Conservation (phyloP, 37 sponge, comb jelly and placozoan genomes). For the Oopsacas minuta region DNA sequence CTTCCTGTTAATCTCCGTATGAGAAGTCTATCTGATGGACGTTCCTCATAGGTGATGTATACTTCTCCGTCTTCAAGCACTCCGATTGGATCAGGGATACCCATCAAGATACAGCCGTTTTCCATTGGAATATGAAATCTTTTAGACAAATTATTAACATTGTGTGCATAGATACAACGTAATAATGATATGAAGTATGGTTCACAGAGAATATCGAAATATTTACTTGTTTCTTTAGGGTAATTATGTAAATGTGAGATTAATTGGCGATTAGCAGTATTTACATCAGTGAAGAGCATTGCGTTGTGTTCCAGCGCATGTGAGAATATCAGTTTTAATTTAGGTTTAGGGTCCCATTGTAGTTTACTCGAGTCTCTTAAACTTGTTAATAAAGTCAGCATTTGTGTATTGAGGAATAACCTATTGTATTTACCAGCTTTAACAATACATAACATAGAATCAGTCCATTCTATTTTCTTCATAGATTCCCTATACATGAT, state of each 20-base stretch:
- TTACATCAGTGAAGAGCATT: neutral
- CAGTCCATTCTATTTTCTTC: conserved; percentile 10
- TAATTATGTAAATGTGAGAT: neutral
- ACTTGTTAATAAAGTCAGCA: neutral
- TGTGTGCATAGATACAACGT: neutral
- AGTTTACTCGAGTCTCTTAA: neutral
- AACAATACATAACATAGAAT: neutral
- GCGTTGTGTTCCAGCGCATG: neutral
- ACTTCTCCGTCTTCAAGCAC: conserved; percentile 13
- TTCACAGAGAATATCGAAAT: neutral
- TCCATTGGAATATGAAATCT: neutral
- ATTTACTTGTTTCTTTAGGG: neutral
- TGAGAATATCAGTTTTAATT: neutral
- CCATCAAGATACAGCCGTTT: neutral
- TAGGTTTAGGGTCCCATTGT: neutral
- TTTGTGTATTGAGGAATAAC: neutral
- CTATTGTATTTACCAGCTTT: neutral
- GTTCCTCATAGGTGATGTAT: neutral
- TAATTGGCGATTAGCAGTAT: neutral
- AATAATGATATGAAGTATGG: neutral
- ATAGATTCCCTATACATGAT: neutral
- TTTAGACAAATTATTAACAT: neutral
- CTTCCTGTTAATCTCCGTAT: neutral
- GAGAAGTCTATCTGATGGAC: neutral
- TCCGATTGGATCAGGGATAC: conserved; percentile 1